Evolutionary conservation across 1,140 invertebrate genomes (phyloP).

Genomic region (Pteromalus puparum): DNA sequence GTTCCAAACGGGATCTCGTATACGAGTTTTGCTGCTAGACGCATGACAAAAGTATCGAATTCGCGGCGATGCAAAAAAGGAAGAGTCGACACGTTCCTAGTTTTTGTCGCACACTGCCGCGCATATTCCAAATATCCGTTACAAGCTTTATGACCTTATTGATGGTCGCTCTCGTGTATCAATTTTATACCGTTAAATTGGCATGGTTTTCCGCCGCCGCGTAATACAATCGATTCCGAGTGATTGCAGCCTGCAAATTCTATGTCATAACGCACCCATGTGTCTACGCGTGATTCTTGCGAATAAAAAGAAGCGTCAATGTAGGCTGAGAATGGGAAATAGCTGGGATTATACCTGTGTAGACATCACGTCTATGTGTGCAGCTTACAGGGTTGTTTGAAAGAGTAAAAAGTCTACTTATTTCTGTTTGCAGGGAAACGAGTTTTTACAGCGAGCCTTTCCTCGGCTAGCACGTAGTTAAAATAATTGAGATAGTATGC

Average conservation of each 20-base stretch:
- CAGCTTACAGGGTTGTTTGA: too few species aligned
- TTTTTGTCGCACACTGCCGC: not conserved
- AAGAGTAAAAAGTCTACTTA: too few species aligned
- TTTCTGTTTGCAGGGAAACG: too few species aligned
- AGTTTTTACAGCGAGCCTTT: too few species aligned
- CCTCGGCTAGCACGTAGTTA: not conserved
- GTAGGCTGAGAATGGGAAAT: too few species aligned
- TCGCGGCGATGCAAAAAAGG: not conserved
- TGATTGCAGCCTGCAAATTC: constrained; percentile 5
- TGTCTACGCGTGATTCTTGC: too few species aligned
- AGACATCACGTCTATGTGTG: too few species aligned
- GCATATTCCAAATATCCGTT: constrained; percentile 1
- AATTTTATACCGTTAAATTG: constrained; percentile 12
- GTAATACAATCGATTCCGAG: not conserved
- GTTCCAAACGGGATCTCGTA: constrained; percentile 11
- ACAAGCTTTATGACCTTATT: not conserved
- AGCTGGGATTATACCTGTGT: too few species aligned
- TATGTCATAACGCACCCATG: not conserved
- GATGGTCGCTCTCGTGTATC: not conserved
- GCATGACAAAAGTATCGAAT: constrained; percentile 19
- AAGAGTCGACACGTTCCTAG: not conserved
- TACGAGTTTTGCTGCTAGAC: constrained; percentile 13
- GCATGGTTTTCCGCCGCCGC: not conserved
- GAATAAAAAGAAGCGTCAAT: too few species aligned
- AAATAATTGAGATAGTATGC: not conserved